Evolutionary conservation across 2,888 invertebrate species (phyloP).

Genomic region (Chirona hameri): DNA sequence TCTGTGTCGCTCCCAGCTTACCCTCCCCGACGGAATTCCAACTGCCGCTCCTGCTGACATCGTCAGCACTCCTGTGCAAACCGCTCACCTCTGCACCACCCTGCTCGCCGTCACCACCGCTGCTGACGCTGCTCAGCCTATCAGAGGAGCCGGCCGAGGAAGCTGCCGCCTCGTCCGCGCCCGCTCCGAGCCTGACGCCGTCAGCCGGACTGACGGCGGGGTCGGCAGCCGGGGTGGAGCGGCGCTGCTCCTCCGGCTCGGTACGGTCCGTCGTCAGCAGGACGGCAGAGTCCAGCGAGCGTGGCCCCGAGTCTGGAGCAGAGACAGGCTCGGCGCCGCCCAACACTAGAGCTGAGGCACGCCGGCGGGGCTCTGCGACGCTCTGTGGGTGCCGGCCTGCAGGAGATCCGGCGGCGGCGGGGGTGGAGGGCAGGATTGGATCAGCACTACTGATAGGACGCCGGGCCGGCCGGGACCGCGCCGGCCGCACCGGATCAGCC

Average conservation of each 20-base stretch:
- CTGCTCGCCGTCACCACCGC: too few species aligned
- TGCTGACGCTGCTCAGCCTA: too few species aligned
- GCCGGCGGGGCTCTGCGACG: too few species aligned
- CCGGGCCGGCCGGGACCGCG: neutral
- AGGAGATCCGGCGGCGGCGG: neutral
- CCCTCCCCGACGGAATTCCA: too few species aligned
- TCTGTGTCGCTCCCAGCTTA: too few species aligned
- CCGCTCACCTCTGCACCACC: too few species aligned
- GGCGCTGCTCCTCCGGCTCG: neutral
- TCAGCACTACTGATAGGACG: neutral
- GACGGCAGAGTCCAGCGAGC: neutral
- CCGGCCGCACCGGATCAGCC: neutral
- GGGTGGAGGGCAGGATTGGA: neutral
- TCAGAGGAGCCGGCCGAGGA: too few species aligned
- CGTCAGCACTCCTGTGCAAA: too few species aligned
- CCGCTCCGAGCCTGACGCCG: neutral
- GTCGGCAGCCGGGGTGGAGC: neutral
- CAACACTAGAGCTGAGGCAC: too few species aligned
- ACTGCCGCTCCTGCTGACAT: too few species aligned
- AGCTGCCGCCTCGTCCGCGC: neutral
- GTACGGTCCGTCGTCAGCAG: neutral
- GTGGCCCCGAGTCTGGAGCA: neutral
- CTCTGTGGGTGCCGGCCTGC: too few species aligned
- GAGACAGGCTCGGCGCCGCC: neutral
- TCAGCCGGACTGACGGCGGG: neutral